phyloP scores from a whole-genome alignment of 2,113 vertebrate species.

The Spea bombifrons region DNA sequence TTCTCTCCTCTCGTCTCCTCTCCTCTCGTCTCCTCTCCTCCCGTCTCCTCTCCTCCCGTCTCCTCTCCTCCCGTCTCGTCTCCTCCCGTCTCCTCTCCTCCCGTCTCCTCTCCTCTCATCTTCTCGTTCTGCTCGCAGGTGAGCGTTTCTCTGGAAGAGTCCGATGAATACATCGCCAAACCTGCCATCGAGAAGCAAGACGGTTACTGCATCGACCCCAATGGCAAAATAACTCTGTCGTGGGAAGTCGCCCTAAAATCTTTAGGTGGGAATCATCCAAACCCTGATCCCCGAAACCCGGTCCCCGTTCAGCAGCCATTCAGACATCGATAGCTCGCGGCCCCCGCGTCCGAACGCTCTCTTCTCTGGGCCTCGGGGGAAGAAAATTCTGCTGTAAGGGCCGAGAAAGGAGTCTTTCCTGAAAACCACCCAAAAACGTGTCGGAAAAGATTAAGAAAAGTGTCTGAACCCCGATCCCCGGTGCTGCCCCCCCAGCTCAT shows the following conservation, averaged over 20 bases:
- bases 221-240: constrained; percentile 12
- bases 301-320: too few species aligned
- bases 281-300: background rate
- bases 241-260: constrained; percentile 16
- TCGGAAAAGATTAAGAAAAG: too few species aligned
- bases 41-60: background rate
- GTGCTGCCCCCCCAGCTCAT: too few species aligned
- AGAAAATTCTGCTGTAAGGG: too few species aligned
- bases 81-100: background rate
- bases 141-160: constrained; percentile 13
- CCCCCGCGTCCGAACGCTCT: too few species aligned
- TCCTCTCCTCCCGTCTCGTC: background rate
- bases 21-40: background rate
- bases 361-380: too few species aligned
- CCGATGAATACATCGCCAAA: constrained; percentile 26
- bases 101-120: background rate
- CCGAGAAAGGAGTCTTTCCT: too few species aligned
- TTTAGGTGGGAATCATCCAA: constrained; percentile 19
- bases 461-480: too few species aligned
- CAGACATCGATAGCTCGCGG: too few species aligned
- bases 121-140: background rate
- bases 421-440: too few species aligned
- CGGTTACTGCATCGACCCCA: constrained; percentile 8
- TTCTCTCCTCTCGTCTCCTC: background rate
- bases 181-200: background rate